A percentile compares a stretch with the other conserved stretches of the same genome.
Conservation (phyloP, 2,113 vertebrate species). For the Festucalex cinctus region DNA sequence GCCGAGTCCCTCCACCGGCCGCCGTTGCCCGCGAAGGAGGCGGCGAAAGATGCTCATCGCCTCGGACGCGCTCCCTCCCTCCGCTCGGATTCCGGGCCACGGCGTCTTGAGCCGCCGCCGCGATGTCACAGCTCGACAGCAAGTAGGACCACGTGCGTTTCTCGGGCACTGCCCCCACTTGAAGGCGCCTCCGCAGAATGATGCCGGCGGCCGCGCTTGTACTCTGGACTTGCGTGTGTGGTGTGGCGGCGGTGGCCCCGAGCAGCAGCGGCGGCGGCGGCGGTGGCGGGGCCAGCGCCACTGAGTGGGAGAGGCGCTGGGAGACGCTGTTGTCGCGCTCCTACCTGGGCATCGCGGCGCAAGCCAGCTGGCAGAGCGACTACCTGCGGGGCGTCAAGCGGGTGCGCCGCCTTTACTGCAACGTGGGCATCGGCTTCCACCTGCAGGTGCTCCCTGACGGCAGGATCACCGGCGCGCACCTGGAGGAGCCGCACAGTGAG, state of each 20-base stretch:
- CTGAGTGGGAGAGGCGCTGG: constrained; percentile 84
- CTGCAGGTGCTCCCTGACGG: constrained; percentile 93
- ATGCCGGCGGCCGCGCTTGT: constrained; percentile 76
- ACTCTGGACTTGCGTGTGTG: constrained; percentile 81
- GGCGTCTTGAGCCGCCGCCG: constrained; percentile 77
- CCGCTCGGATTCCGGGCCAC: constrained; percentile 77
- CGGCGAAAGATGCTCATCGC: constrained; percentile 85
- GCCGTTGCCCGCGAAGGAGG: constrained; percentile 70
- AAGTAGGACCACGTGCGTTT: constrained; percentile 93
- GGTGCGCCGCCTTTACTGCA: constrained; percentile 95
- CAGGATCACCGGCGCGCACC: constrained; percentile 88
- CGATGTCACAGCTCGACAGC: constrained; percentile 85
- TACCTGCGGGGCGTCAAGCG: constrained; percentile 96
- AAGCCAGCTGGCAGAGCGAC: constrained; percentile 91
- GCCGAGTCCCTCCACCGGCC: constrained; percentile 68
- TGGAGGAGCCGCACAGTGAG: constrained; percentile 97
- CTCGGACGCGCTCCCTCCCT: constrained; percentile 74
- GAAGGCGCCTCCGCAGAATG: constrained; percentile 89
- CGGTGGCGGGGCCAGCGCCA: constrained; percentile 84
- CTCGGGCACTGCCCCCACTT: constrained; percentile 92
- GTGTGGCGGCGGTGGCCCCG: constrained; percentile 76
- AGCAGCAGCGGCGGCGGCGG: constrained; percentile 81
- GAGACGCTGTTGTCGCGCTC: constrained; percentile 85
- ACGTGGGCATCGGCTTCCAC: constrained; percentile 98
- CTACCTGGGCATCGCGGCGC: constrained; percentile 80